Conservation (phyloP, 2,888 invertebrate genomes). For the Papilio elwesi region DNA sequence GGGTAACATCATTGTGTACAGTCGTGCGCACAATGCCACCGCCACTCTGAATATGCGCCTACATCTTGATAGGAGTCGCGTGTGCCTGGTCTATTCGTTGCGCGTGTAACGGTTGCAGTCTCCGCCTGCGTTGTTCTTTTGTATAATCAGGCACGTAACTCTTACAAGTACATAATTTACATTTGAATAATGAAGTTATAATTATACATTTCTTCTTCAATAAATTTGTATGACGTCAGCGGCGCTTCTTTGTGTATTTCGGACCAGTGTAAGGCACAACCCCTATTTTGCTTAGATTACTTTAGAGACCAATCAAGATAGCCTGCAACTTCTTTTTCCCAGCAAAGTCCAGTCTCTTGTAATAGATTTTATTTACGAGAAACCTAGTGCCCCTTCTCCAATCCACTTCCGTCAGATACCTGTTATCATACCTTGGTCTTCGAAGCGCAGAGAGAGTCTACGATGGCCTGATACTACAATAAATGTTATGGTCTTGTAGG, state of each 20-base stretch:
- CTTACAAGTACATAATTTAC: constrained; percentile 15
- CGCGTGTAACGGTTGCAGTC: constrained; percentile 52
- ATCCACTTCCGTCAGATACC: too few species aligned
- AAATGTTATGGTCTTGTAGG: background rate
- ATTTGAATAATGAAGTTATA: constrained; percentile 5
- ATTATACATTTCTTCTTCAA: background rate
- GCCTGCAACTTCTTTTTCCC: too few species aligned
- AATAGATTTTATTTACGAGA: too few species aligned
- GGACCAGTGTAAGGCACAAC: too few species aligned
- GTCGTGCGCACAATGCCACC: constrained; percentile 49
- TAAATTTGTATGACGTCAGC: background rate
- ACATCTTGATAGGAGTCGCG: constrained; percentile 59
- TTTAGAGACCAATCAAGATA: too few species aligned
- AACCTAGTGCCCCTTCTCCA: too few species aligned
- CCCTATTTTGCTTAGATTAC: too few species aligned
- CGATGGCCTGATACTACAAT: background rate
- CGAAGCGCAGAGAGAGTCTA: too few species aligned
- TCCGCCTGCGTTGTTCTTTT: constrained; percentile 48
- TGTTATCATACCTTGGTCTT: too few species aligned
- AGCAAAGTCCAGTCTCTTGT: too few species aligned
- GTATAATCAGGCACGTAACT: constrained; percentile 43
- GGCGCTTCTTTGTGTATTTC: background rate
- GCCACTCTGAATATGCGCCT: constrained; percentile 48
- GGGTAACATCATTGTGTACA: constrained; percentile 47
- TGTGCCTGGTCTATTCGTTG: constrained; percentile 64